Percentiles rank a stretch among this genome's conserved stretches.
Evolutionary conservation across 2,113 vertebrate genomes (phyloP).

Genomic region (Puma concolor): DNA sequence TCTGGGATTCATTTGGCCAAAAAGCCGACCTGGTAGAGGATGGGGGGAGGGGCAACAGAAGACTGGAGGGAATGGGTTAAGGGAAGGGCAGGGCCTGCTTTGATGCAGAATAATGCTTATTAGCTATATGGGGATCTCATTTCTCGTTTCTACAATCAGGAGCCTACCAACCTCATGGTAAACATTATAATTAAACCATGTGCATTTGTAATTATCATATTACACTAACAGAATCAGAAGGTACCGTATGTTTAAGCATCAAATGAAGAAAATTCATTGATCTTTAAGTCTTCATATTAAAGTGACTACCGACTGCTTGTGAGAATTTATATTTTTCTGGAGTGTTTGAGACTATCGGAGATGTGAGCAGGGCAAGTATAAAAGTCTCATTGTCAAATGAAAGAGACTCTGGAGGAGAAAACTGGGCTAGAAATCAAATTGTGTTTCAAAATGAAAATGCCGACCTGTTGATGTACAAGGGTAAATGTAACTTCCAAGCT

Average conservation of each 20-base stretch:
- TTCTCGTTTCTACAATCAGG: constrained; percentile 17
- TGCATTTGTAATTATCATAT: constrained; percentile 54
- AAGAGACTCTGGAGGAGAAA: constrained; percentile 8
- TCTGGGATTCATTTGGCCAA: neutral
- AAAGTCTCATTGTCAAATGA: constrained; percentile 22
- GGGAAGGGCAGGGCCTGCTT: neutral
- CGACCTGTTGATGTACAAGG: constrained; percentile 28
- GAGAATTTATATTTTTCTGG: constrained; percentile 22
- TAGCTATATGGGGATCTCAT: neutral
- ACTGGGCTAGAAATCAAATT: constrained; percentile 29
- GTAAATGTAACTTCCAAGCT: neutral
- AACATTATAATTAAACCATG: constrained; percentile 63
- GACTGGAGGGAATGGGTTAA: neutral
- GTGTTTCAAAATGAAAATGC: constrained; percentile 46
- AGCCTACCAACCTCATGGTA: neutral
- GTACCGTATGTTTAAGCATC: neutral
- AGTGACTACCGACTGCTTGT: constrained; percentile 49
- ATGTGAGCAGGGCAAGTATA: neutral
- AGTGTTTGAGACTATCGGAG: neutral
- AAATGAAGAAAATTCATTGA: constrained; percentile 43
- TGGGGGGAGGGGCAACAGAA: rapidly evolving
- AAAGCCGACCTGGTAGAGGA: neutral
- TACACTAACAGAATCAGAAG: constrained; percentile 60
- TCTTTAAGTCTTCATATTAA: constrained; percentile 38
- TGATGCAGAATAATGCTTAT: neutral